These are phyloP conservation scores for Prosapia bicincta DNA, from an alignment of 2,888 invertebrate genomes.

Conservation along the genomic window DNA sequence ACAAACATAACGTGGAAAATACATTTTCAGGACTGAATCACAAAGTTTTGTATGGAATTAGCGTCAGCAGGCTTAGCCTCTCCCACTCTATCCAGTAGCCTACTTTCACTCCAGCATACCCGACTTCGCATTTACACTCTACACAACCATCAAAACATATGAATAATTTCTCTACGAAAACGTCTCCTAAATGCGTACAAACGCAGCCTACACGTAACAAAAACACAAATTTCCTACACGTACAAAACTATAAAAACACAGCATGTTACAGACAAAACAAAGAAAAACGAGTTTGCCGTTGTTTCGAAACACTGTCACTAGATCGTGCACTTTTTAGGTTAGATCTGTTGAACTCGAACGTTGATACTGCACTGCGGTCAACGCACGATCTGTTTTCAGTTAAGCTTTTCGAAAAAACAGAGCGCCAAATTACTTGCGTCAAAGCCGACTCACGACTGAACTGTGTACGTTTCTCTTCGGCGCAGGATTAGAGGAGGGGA, in stretches of 20 bases:
- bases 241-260: background rate
- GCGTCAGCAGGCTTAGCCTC: background rate
- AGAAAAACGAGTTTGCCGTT: background rate
- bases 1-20: too few species aligned
- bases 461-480: background rate
- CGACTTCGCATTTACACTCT: background rate
- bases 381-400: background rate
- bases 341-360: background rate
- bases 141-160: background rate
- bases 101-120: background rate
- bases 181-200: background rate
- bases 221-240: background rate
- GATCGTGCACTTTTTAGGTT: background rate
- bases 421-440: background rate
- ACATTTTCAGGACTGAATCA: too few species aligned
- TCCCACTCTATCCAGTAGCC: background rate
- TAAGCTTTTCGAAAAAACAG: background rate
- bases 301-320: background rate
- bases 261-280: background rate
- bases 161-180: background rate
- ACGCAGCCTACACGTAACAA: background rate
- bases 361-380: background rate
- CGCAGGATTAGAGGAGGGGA: background rate
- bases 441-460: background rate
- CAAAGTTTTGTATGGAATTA: background rate